Conservation (phyloP, 2,113 vertebrate genomes). For the Steatornis caripensis region DNA sequence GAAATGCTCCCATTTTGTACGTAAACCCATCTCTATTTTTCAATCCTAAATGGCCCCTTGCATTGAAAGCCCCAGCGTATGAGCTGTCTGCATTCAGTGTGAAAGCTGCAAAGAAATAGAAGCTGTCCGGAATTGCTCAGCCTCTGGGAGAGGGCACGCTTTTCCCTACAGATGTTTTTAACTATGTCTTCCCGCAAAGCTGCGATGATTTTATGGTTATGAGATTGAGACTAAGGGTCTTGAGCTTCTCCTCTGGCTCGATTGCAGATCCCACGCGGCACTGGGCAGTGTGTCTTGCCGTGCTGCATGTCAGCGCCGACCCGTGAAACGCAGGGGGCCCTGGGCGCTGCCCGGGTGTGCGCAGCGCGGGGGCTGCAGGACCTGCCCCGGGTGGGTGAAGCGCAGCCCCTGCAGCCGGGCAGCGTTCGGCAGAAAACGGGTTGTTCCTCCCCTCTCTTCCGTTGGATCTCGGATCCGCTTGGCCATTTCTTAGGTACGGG, state of each 20-base stretch:
- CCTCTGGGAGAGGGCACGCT: neutral
- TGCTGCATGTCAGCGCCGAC: no score
- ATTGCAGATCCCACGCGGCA: fast-evolving
- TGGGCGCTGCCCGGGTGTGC: no score
- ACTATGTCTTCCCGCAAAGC: neutral
- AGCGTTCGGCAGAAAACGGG: no score
- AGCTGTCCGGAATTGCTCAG: neutral
- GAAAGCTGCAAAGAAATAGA: neutral
- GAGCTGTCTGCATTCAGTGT: neutral
- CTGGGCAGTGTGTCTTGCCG: neutral
- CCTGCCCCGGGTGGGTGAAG: neutral
- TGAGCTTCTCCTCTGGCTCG: neutral
- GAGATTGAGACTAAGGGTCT: neutral
- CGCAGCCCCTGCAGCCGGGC: no score
- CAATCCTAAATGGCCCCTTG: slow-evolving; percentile 33
- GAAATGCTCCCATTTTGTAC: slow-evolving; percentile 30
- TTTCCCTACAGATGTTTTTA: neutral
- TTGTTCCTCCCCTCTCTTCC: neutral
- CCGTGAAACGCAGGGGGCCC: no score
- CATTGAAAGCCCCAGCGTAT: neutral
- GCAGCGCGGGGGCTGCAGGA: no score
- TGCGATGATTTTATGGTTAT: neutral
- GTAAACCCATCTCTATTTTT: slow-evolving; percentile 43
- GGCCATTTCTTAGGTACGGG: neutral
- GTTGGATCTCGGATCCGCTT: fast-evolving